Evolutionary conservation across 2,797 vertebrate species (phyloP).

Genomic region (Antennarius maculatus): DNA sequence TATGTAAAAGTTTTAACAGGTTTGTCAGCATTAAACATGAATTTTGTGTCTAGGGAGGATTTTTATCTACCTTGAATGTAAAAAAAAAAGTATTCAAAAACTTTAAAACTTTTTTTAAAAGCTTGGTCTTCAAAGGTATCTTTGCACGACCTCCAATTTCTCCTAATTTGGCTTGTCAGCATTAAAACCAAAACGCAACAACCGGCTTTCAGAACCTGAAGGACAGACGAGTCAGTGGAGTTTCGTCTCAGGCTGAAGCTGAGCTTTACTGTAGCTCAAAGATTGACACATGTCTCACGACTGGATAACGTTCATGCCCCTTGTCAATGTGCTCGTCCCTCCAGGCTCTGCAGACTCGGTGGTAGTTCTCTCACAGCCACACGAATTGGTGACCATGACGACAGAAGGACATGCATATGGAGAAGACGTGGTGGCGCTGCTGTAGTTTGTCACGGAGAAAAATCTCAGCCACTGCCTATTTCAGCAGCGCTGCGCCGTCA

Average conservation of each 20-base stretch:
- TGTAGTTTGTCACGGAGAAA: slow-evolving; percentile 58
- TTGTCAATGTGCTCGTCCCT: slow-evolving; percentile 1
- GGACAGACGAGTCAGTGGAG: not conserved
- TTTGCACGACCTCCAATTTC: slow-evolving; percentile 4
- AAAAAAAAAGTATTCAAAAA: no score
- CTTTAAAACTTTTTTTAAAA: no score
- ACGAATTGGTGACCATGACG: slow-evolving; percentile 85
- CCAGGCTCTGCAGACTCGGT: slow-evolving; percentile 80
- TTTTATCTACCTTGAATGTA: no score
- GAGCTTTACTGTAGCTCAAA: not conserved
- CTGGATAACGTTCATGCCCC: not conserved
- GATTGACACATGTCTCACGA: not conserved
- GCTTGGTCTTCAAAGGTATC: not conserved
- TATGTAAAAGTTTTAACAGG: no score
- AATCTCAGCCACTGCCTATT: slow-evolving; percentile 21
- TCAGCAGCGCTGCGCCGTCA: slow-evolving; percentile 22
- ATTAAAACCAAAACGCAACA: slow-evolving; percentile 17
- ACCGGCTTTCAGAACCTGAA: slow-evolving; percentile 2
- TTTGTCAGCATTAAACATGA: no score
- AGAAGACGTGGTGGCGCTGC: slow-evolving; percentile 83
- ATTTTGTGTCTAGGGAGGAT: no score
- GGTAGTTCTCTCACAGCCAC: slow-evolving; percentile 81
- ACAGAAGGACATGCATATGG: slow-evolving; percentile 79
- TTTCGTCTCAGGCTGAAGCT: not conserved
- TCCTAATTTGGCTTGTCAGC: slow-evolving; percentile 14